These are phyloP conservation scores for Megaptera novaeangliae DNA, from an alignment of 2,113 vertebrate species.

Conservation along the genomic window DNA sequence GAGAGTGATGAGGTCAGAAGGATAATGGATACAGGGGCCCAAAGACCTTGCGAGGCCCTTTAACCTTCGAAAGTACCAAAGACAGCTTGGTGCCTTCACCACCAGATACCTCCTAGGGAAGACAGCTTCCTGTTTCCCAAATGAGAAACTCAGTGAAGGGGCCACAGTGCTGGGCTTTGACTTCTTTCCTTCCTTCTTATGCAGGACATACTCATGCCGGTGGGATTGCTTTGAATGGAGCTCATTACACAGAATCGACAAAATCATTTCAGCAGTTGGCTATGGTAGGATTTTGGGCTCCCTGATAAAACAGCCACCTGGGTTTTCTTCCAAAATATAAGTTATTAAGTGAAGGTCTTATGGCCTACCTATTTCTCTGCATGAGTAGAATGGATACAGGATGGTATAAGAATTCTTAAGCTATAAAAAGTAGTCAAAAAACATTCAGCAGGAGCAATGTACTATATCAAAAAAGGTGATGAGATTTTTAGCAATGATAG, in stretches of 20 bases:
- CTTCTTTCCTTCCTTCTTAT: background rate
- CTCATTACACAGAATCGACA: background rate
- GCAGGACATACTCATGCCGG: background rate
- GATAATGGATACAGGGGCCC: background rate
- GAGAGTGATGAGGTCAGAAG: background rate
- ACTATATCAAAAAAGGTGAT: constrained; percentile 32
- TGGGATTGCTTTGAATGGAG: background rate
- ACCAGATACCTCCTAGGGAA: background rate
- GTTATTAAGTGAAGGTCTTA: constrained; percentile 41
- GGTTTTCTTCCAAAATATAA: background rate
- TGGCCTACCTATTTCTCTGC: background rate
- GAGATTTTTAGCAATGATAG: background rate
- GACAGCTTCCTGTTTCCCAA: background rate
- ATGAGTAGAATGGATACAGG: background rate
- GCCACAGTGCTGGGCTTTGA: background rate
- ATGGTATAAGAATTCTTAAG: background rate
- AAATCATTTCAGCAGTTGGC: background rate
- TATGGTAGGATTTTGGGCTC: background rate
- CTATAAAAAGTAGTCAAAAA: constrained; percentile 1
- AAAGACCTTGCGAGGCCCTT: background rate
- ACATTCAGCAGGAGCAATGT: background rate
- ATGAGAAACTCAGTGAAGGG: background rate
- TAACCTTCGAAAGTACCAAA: background rate
- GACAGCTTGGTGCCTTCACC: background rate
- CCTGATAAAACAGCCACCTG: background rate